A percentile compares a stretch with the other conserved stretches of the same genome.
These are phyloP conservation scores for Menura novaehollandiae DNA, from an alignment of 2,113 vertebrate species.

Conservation along the genomic window DNA sequence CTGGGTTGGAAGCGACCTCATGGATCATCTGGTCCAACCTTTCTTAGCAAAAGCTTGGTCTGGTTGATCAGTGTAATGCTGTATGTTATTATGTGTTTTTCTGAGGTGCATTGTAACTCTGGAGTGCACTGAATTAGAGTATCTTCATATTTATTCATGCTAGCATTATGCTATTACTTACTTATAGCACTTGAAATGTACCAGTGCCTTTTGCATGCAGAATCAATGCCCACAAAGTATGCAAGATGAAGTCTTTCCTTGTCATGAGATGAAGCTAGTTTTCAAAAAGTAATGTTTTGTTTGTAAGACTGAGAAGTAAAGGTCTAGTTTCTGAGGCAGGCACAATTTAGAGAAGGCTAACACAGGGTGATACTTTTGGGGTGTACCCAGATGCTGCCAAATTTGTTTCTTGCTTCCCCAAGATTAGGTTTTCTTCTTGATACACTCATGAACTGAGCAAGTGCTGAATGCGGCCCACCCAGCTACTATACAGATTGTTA, in stretches of 20 bases:
- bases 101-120: slow-evolving; percentile 9
- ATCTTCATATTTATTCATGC: background rate
- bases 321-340: background rate
- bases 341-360: background rate
- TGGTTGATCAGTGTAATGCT: background rate
- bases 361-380: background rate
- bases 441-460: background rate
- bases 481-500: background rate
- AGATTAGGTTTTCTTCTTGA: background rate
- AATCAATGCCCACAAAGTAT: background rate
- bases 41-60: background rate
- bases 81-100: slow-evolving; percentile 28
- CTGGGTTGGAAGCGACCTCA: background rate
- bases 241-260: background rate
- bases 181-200: slow-evolving; percentile 19
- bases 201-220: background rate
- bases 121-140: slow-evolving; percentile 15
- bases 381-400: background rate
- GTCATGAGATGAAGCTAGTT: background rate
- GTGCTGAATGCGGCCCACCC: background rate
- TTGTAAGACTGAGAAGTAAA: background rate
- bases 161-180: background rate
- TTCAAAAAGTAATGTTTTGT: background rate
- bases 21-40: background rate
- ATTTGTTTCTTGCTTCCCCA: background rate